Conservation (phyloP, 2,888 invertebrate species). For the Tanytarsus gracilentus region DNA sequence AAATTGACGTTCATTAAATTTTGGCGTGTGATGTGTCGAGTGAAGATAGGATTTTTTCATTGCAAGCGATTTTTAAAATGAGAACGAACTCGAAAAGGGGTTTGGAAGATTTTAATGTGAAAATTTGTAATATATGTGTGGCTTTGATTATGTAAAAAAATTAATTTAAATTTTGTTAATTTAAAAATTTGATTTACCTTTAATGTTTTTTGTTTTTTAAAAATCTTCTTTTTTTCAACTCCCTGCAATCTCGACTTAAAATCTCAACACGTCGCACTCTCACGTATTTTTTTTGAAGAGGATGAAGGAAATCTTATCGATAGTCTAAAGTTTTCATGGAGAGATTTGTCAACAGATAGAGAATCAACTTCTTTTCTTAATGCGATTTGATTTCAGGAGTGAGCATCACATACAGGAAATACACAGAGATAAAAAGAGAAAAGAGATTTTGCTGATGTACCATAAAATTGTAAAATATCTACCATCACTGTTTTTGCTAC, state of each 20-base stretch:
- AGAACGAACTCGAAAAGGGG: too few species aligned
- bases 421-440: neutral
- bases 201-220: too few species aligned
- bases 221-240: too few species aligned
- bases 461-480: slow-evolving; percentile 14
- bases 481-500: neutral
- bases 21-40: neutral
- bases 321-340: neutral
- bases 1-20: slow-evolving; percentile 18
- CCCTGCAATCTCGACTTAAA: too few species aligned
- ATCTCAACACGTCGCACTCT: too few species aligned
- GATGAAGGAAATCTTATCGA: too few species aligned
- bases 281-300: too few species aligned
- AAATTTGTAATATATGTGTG: too few species aligned
- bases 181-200: too few species aligned
- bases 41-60: neutral
- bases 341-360: slow-evolving; percentile 12
- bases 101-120: too few species aligned
- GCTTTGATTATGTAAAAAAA: too few species aligned
- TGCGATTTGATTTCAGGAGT: slow-evolving; percentile 11
- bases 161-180: too few species aligned
- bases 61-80: neutral
- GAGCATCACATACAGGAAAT: neutral
- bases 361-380: neutral
- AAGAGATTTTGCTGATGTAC: slow-evolving; percentile 1